A percentile compares a stretch with the other conserved stretches of the same genome.
Conservation (phyloP, 1,140 invertebrate genomes). For the Polypedilum vanderplanki region DNA sequence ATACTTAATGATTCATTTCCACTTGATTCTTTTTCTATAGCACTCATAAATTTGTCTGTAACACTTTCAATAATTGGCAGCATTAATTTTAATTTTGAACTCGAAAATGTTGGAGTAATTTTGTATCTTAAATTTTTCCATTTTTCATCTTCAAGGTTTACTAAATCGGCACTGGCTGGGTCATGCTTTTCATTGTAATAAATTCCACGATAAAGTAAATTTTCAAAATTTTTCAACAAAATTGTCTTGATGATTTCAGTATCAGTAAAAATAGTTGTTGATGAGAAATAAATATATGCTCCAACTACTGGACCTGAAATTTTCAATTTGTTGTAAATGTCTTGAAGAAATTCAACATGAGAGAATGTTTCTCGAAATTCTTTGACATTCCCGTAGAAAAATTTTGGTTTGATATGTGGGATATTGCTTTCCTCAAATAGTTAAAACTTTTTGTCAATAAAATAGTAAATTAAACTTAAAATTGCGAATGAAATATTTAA, state of each 20-base stretch:
- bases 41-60: conserved; percentile 31
- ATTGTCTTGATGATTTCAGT: conserved; percentile 34
- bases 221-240: conserved; percentile 36
- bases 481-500: no score
- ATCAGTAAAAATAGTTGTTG: conserved; percentile 37
- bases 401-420: conserved; percentile 36
- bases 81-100: conserved; percentile 45
- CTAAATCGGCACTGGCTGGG: conserved; percentile 37
- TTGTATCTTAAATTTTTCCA: conserved; percentile 45
- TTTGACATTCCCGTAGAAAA: conserved; percentile 40
- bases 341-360: background rate
- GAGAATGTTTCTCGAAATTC: background rate
- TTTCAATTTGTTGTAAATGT: conserved; percentile 33
- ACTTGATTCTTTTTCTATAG: conserved; percentile 26
- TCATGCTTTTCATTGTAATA: conserved; percentile 31
- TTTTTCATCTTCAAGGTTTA: conserved; percentile 37
- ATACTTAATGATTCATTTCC: conserved; percentile 42
- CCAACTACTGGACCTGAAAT: conserved; percentile 33
- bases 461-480: no score
- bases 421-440: conserved; percentile 40
- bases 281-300: conserved; percentile 36
- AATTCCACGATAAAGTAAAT: conserved; percentile 32
- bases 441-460: no score
- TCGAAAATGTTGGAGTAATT: conserved; percentile 44
- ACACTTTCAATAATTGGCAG: conserved; percentile 34